Percentiles rank a stretch among this genome's conserved stretches.
Conservation (phyloP, 2,797 vertebrate species). For the Clamator glandarius region DNA sequence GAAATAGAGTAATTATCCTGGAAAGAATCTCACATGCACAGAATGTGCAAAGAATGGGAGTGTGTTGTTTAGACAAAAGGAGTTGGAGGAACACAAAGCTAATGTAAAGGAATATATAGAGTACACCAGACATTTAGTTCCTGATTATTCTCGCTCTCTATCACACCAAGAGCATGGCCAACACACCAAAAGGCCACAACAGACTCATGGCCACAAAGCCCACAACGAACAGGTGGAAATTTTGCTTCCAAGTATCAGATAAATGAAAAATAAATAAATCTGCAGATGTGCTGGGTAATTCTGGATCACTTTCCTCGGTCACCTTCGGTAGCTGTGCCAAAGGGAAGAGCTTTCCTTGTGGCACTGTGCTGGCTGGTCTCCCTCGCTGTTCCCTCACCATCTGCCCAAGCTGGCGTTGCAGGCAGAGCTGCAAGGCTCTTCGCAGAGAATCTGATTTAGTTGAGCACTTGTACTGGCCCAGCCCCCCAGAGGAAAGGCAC, state of each 20-base stretch:
- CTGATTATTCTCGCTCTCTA: not conserved
- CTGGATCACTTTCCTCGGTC: not conserved
- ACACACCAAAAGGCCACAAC: not conserved
- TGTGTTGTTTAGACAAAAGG: not conserved
- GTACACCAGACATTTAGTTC: not conserved
- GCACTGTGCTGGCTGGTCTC: not conserved
- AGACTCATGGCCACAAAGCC: not conserved
- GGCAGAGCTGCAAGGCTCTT: not conserved
- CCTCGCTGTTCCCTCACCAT: rapidly evolving
- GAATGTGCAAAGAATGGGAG: not conserved
- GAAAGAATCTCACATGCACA: not conserved
- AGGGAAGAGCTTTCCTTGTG: not conserved
- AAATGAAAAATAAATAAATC: not conserved
- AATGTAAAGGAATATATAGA: not conserved
- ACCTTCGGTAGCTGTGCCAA: not conserved
- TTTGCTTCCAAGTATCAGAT: not conserved
- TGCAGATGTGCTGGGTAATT: not conserved
- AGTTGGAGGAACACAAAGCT: not conserved
- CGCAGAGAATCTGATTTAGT: rapidly evolving
- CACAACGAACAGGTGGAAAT: not conserved
- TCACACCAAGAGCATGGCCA: rapidly evolving
- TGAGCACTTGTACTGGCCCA: not conserved
- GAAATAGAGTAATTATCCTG: not conserved
- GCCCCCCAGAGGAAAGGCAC: not conserved
- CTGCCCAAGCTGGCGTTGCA: rapidly evolving